These are phyloP conservation scores for Oryzias sinensis DNA, from an alignment of 2,797 vertebrate genomes.

Conservation along the genomic window DNA sequence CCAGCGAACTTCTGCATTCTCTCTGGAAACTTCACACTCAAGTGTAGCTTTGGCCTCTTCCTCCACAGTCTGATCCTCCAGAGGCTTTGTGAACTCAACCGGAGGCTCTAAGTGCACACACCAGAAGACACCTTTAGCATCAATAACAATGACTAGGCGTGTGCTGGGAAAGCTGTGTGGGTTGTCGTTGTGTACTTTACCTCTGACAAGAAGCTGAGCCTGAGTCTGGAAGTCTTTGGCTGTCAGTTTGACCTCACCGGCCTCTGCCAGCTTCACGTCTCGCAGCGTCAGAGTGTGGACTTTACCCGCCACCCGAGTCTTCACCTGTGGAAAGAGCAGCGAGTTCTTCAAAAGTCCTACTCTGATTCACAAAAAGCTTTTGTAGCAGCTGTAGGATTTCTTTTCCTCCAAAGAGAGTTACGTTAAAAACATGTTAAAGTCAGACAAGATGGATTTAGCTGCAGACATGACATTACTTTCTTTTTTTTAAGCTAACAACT, in stretches of 20 bases:
- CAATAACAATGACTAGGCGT: background rate
- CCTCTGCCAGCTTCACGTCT: slow-evolving; percentile 88
- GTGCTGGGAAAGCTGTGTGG: background rate
- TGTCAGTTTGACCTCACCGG: slow-evolving; percentile 88
- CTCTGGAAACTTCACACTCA: slow-evolving; percentile 94
- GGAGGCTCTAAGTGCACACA: slow-evolving; percentile 81
- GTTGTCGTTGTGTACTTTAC: slow-evolving; percentile 63
- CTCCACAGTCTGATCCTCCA: slow-evolving; percentile 97
- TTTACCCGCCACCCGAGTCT: slow-evolving; percentile 86
- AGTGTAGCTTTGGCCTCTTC: slow-evolving; percentile 89
- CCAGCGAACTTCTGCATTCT: slow-evolving; percentile 92
- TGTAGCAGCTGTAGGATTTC: background rate
- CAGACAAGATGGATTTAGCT: too few relatives aligned
- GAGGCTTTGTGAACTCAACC: slow-evolving; percentile 90
- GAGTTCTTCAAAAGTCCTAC: too few relatives aligned
- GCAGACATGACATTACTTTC: too few relatives aligned
- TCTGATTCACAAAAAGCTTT: background rate
- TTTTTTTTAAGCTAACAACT: too few relatives aligned
- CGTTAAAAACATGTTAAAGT: too few relatives aligned
- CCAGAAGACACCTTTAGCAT: background rate
- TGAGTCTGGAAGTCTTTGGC: slow-evolving; percentile 92
- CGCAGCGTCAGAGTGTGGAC: slow-evolving; percentile 87
- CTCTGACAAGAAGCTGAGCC: slow-evolving; percentile 89
- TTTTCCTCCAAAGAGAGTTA: background rate
- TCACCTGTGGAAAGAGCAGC: slow-evolving; percentile 75